Conservation (phyloP, 2,113 vertebrate species). For the Coregonus clupeaformis region DNA sequence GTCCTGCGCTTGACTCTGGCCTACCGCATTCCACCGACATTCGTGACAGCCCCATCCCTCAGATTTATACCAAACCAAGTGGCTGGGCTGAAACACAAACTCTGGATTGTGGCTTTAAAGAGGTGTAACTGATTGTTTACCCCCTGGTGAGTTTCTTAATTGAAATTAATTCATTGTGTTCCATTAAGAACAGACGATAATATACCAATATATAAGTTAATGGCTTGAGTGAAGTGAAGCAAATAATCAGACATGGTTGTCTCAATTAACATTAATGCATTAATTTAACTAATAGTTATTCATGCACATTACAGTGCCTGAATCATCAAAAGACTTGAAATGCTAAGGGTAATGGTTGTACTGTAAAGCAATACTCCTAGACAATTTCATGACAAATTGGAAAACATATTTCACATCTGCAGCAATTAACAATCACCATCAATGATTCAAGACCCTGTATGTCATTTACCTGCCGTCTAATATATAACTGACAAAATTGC, state of each 20-base stretch:
- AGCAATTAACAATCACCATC: not conserved
- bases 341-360: no score
- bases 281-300: slow-evolving; percentile 18
- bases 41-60: no score
- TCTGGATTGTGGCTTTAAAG: not conserved
- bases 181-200: slow-evolving; percentile 25
- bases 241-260: slow-evolving; percentile 35
- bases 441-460: not conserved
- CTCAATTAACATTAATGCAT: slow-evolving; percentile 38
- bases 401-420: not conserved
- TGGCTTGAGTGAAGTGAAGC: slow-evolving; percentile 31
- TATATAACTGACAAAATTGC: not conserved
- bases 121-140: not conserved
- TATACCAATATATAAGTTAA: slow-evolving; percentile 25
- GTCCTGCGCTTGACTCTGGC: no score
- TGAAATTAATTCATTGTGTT: slow-evolving; percentile 12
- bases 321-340: no score
- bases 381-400: not conserved
- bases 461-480: not conserved
- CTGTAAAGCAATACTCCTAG: no score
- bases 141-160: slow-evolving; percentile 22
- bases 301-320: slow-evolving; percentile 12
- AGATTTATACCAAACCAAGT: no score
- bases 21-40: no score
- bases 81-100: not conserved